Conservation (phyloP, 2,888 invertebrate genomes). For the Eustalomyia histrio region DNA sequence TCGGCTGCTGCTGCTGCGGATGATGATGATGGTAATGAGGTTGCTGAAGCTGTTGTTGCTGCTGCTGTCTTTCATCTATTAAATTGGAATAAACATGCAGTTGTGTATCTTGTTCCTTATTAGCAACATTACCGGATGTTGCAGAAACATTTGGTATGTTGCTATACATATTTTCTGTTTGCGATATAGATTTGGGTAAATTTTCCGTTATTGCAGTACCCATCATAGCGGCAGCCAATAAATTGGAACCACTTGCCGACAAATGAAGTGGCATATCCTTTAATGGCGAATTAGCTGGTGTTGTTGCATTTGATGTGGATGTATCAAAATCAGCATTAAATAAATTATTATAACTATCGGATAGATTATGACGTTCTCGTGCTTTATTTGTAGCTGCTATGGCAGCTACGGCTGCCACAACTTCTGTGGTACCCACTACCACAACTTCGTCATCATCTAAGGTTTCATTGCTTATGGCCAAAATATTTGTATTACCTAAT, state of each 20-base stretch:
- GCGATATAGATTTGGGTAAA: conserved; percentile 73
- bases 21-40: conserved; percentile 53
- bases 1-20: conserved; percentile 20
- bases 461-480: conserved; percentile 44
- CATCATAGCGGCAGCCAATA: conserved; percentile 72
- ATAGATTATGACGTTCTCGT: conserved; percentile 76
- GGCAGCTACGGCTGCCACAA: conserved; percentile 78
- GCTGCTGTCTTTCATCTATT: conserved; percentile 74
- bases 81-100: conserved; percentile 79
- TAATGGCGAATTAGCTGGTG: conserved; percentile 52
- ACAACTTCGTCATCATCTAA: conserved; percentile 72
- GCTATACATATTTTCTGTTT: conserved; percentile 79
- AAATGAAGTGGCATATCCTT: conserved; percentile 37
- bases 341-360: conserved; percentile 79
- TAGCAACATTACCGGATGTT: conserved; percentile 49
- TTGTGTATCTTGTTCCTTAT: conserved; percentile 63
- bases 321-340: conserved; percentile 76
- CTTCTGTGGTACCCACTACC: conserved; percentile 75
- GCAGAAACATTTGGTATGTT: conserved; percentile 75
- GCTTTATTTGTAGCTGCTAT: conserved; percentile 76
- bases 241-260: conserved; percentile 66
- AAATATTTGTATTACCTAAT: conserved; percentile 41
- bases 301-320: conserved; percentile 51
- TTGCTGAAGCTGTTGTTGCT: conserved; percentile 35
- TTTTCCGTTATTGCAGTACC: conserved; percentile 33